Base-by-base conservation (phyloP, 2,888 invertebrate species). In the Nudaria mundana region DNA sequence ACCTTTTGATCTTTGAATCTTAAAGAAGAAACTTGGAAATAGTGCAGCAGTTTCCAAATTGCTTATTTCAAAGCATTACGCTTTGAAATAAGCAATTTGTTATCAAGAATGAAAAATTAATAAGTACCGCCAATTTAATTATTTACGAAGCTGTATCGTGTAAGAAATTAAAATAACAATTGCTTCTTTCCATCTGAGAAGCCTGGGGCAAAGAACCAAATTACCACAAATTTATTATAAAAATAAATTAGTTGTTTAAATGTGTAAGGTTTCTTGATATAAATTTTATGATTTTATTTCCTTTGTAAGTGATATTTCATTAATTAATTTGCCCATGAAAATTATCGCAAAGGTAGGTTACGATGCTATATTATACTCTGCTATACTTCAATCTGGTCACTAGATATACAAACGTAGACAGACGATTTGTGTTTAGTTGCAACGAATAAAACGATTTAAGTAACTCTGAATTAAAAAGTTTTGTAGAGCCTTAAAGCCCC, bases 211-310 rank as follows among this genome's bases (percentile, higher is more conserved):
- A 32, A 35, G 32, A 15, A 18, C 14, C 24, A 8, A 32, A 29
- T 37, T 51, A 35, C 16, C 36, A 29, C 22, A 23, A 40, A 48
- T 37, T n/a, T 16, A 33, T 46, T 37, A 37, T 12, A 15, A 45
- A 44, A 43, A 35, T 40, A 41, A 52, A 40, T 34, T 37, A 40
- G 28, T 40, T 37, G 47, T 41, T 29, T 36, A 38, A 48, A 38
- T 34, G 43, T 48, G 39, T 30, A 40, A 30, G 26, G 26, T 35
- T 46, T 34, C 29, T 29, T 2, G 13, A 39, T 22, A 11, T 25
- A 34, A 30, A 35, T 35, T n/a, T n/a, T 32, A 32, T 35, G 30
- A 43, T 41, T 40, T 36, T 30, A 33, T 48, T 54, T 57, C 43
- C 39, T 48, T 48, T 33, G 18, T 26, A 13, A 24, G 31, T 28